Percentiles rank a stretch among this genome's conserved stretches.
Conservation (phyloP, 2,888 invertebrate genomes). For the Eledona agricola region DNA sequence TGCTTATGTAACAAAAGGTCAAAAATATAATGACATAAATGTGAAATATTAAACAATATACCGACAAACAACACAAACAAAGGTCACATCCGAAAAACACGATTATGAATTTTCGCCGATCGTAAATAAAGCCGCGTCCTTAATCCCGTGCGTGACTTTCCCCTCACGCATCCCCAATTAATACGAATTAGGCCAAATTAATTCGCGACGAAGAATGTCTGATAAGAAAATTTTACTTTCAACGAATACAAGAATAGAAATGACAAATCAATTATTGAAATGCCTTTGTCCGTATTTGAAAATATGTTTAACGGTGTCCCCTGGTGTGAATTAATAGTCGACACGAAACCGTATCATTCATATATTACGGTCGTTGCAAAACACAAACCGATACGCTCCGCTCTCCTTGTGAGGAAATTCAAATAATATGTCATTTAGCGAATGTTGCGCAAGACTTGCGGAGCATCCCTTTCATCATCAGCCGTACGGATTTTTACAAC, state of each 20-base stretch:
- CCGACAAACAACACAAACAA: slow-evolving; percentile 23
- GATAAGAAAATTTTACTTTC: background rate
- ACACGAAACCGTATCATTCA: slow-evolving; percentile 17
- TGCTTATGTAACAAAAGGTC: slow-evolving; percentile 37
- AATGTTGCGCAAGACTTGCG: slow-evolving; percentile 2
- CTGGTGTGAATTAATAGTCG: slow-evolving; percentile 9
- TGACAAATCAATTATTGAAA: slow-evolving; percentile 13
- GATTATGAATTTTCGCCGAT: background rate
- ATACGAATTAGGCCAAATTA: slow-evolving; percentile 2
- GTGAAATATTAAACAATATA: slow-evolving; percentile 31
- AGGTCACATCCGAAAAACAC: slow-evolving; percentile 18
- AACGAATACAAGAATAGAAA: slow-evolving; percentile 2
- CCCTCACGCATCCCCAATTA: slow-evolving; percentile 13
- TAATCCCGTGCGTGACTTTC: slow-evolving; percentile 15
- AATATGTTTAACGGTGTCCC: slow-evolving; percentile 1
- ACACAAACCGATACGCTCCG: slow-evolving; percentile 4
- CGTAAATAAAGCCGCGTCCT: background rate
- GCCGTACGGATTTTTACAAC: slow-evolving; percentile 5
- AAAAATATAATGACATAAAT: slow-evolving; percentile 36
- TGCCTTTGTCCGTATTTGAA: slow-evolving; percentile 6
- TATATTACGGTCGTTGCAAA: slow-evolving; percentile 6
- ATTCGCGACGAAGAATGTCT: background rate
- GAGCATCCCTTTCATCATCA: background rate
- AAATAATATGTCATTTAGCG: slow-evolving; percentile 17
- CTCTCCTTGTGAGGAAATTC: slow-evolving; percentile 16